phyloP scores from a whole-genome alignment of 1,140 invertebrate genomes.

The Stegodyphus mimosarum region DNA sequence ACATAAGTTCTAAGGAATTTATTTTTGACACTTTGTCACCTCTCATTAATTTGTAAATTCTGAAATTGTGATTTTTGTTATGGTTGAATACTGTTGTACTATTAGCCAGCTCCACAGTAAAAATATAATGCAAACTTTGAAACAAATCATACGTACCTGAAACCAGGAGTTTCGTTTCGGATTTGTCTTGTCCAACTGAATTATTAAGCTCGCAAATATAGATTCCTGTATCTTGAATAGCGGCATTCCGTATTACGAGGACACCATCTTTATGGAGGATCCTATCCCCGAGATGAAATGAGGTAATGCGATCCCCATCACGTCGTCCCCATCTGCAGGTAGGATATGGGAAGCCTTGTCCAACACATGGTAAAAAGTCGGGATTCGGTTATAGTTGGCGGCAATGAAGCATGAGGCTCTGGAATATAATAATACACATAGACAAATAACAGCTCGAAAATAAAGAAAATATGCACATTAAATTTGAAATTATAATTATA shows the following conservation, averaged over 20 bases:
- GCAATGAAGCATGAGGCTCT: constrained; percentile 59
- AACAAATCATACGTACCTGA: constrained; percentile 70
- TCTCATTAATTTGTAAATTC: too few species aligned
- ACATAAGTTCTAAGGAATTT: too few species aligned
- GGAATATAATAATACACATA: background rate
- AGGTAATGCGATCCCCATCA: constrained; percentile 46
- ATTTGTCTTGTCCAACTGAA: constrained; percentile 84
- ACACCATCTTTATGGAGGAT: constrained; percentile 56
- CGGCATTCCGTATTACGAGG: constrained; percentile 61
- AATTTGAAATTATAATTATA: too few species aligned
- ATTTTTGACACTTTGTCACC: too few species aligned
- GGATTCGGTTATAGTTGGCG: constrained; percentile 61
- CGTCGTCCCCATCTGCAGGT: constrained; percentile 65
- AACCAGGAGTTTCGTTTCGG: constrained; percentile 81
- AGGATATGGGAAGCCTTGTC: constrained; percentile 74
- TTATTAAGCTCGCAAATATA: constrained; percentile 90
- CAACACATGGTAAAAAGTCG: constrained; percentile 76
- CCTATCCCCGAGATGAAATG: constrained; percentile 23
- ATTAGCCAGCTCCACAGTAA: too few species aligned
- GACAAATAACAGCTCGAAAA: too few species aligned
- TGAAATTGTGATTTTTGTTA: too few species aligned
- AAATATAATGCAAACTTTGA: background rate
- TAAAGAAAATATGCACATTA: too few species aligned
- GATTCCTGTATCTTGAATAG: constrained; percentile 71
- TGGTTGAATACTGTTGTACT: too few species aligned